Evolutionary conservation across 2,113 vertebrate genomes (phyloP).

Genomic region (Cyprichromis sp.): DNA sequence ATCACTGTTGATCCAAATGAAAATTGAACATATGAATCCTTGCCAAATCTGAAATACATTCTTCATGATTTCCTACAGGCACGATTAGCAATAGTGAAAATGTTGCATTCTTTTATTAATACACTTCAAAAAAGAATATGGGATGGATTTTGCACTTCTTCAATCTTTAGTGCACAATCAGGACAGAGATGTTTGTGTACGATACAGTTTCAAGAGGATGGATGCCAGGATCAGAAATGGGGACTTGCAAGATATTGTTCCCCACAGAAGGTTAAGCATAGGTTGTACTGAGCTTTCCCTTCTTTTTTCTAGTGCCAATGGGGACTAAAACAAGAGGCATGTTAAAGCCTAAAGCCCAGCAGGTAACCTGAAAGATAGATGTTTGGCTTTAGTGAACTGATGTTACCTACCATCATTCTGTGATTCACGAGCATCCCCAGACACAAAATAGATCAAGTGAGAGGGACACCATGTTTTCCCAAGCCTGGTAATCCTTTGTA

Average conservation of each 20-base stretch:
- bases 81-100: neutral
- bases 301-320: neutral
- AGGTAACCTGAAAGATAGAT: constrained; percentile 18
- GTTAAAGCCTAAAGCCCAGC: neutral
- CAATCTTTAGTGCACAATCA: neutral
- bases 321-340: neutral
- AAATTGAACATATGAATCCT: neutral
- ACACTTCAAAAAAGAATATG: neutral
- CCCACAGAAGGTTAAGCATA: neutral
- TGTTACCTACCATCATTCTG: neutral
- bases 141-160: neutral
- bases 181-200: neutral
- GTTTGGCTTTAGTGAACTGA: constrained; percentile 8
- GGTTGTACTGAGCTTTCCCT: neutral
- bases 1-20: constrained; percentile 8
- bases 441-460: constrained; percentile 1
- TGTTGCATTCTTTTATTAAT: neutral
- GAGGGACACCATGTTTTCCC: neutral
- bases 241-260: neutral
- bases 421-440: neutral
- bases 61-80: neutral
- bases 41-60: neutral
- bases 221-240: neutral
- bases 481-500: neutral
- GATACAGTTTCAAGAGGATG: neutral